Evolutionary conservation across 2,888 invertebrate genomes (phyloP), one percentile per base, ranked within the genome.

Genomic region (Podotricha telesiphe): DNA sequence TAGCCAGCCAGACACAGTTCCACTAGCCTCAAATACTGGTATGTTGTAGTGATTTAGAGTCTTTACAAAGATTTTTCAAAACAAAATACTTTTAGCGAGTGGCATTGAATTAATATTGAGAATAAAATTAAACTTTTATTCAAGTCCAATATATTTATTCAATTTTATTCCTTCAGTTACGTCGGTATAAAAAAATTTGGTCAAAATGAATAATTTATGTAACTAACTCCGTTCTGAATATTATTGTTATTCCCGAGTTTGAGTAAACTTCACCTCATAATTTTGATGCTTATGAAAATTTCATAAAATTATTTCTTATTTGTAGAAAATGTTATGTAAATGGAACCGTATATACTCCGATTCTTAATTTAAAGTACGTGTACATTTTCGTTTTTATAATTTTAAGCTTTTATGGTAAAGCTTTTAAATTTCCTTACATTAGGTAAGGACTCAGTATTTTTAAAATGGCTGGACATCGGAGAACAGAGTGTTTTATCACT

Each of bases 231-330:
- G 13, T 45, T n/a, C 28, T 47, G 13, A 48, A 48, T 48, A 13
- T 48, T 62, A 62, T 37, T 62, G 34, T 48, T 62, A 62, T 34
- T 62, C 62, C 37, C 17, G 10, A 48, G 34, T 62, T 62, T 62
- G 17, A n/a, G 37, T 56, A 56, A 17, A 62, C 19, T 10, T 48
- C 15, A 62, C 34, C n/a, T 45, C n/a, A 62, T 50, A 19, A 62
- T 37, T 34, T 62, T 48, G 20, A 17, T 34, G 13, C 19, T 48
- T n/a, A 20, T 22, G 37, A 19, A 62, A 62, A 50, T 62, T 50
- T 37, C 20, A 62, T 20, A 20, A n/a, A 37, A 50, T 15, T 50
- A 50, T 62, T 37, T 8, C 7, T 62, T 62, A 34, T 62, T 62
- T 48, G 8, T 45, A 59, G 7, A 7, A 58, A 42, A 58, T 42